These are phyloP conservation scores for Stercorarius parasiticus DNA, from an alignment of 2,113 vertebrate genomes.

Conservation along the genomic window DNA sequence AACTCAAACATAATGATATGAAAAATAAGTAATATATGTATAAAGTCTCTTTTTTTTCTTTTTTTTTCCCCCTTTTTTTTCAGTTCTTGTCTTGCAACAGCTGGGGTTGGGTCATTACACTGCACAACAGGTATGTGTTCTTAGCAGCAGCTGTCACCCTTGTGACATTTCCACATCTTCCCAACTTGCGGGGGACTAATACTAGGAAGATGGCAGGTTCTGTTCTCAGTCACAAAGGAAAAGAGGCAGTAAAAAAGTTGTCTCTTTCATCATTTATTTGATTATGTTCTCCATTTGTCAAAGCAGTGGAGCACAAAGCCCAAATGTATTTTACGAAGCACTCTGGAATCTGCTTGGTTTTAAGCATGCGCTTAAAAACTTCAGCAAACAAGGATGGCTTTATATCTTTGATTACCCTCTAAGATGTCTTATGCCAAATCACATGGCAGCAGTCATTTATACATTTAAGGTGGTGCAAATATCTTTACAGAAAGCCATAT, in stretches of 20 bases:
- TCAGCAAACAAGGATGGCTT: background rate
- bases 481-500: background rate
- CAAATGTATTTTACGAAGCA: background rate
- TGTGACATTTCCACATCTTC: background rate
- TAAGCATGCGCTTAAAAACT: background rate
- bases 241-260: background rate
- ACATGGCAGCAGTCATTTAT: background rate
- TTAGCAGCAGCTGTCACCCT: background rate
- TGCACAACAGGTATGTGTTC: background rate
- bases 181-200: background rate
- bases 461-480: background rate
- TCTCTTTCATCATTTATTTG: background rate
- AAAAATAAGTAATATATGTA: background rate
- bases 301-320: background rate
- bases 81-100: background rate
- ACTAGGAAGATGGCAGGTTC: background rate
- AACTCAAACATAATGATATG: background rate
- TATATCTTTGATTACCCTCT: background rate
- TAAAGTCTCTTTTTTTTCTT: background rate
- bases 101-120: background rate
- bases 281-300: background rate
- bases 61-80: background rate
- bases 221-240: background rate
- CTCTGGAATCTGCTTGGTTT: background rate
- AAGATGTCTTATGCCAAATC: background rate